A percentile compares a stretch with the other conserved stretches of the same genome.
Conservation (phyloP, 1,140 invertebrate species). For the Tyrophagus putrescentiae region DNA sequence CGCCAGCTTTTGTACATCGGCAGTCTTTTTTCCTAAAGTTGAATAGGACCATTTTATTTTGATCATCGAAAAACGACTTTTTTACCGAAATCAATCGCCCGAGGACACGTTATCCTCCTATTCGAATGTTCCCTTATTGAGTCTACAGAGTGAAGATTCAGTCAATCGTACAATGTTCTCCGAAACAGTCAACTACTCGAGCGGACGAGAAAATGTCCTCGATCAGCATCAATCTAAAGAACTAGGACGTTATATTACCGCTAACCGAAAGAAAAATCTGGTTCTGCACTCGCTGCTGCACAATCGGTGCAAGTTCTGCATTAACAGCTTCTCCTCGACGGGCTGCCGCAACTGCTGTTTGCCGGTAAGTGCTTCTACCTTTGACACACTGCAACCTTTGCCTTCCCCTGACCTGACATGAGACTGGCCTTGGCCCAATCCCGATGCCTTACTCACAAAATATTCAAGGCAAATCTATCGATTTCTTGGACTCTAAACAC, state of each 20-base stretch:
- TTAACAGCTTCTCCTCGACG: not conserved
- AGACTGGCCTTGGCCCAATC: constrained; percentile 15
- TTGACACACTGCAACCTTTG: not conserved
- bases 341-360: constrained; percentile 7
- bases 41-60: no score
- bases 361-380: constrained; percentile 17
- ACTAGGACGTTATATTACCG: not conserved
- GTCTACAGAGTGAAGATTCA: no score
- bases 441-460: no score
- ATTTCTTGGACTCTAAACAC: no score
- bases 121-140: no score
- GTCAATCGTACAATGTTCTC: no score
- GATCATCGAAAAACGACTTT: no score
- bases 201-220: not conserved
- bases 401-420: not conserved
- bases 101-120: no score
- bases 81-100: no score
- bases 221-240: not conserved
- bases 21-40: no score
- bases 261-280: not conserved
- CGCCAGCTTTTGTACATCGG: no score
- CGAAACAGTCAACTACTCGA: not conserved
- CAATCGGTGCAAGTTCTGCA: constrained; percentile 7
- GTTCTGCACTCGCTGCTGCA: constrained; percentile 1
- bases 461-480: no score